phyloP scores from a whole-genome alignment of 1,140 invertebrate species.

The Anthonomus grandis region DNA sequence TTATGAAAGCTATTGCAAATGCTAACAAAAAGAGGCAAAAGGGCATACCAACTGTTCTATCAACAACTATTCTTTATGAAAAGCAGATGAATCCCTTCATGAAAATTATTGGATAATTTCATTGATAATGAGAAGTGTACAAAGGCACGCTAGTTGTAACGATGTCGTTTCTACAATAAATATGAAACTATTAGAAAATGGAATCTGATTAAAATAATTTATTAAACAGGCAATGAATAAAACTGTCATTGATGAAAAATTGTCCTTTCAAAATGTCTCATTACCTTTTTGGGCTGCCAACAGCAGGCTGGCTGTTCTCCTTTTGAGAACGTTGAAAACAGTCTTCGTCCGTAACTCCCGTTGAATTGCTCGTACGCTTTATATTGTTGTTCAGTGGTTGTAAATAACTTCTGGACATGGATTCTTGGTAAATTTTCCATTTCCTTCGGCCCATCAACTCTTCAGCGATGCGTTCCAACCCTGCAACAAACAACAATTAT shows the following conservation, averaged over 20 bases:
- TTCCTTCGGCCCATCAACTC: slow-evolving; percentile 92
- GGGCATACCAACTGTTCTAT: slow-evolving; percentile 78
- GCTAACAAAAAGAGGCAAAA: slow-evolving; percentile 60
- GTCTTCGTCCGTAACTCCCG: slow-evolving; percentile 39
- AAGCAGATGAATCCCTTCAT: slow-evolving; percentile 93
- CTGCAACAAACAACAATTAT: slow-evolving; percentile 51
- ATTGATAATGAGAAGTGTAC: slow-evolving; percentile 58
- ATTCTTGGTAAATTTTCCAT: slow-evolving; percentile 89
- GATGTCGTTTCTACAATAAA: slow-evolving; percentile 73
- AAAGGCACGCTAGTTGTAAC: slow-evolving; percentile 58
- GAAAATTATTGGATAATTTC: too few relatives aligned
- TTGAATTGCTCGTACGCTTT: slow-evolving; percentile 37
- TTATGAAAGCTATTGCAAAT: slow-evolving; percentile 72
- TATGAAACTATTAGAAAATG: too few relatives aligned
- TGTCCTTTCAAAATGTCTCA: not conserved
- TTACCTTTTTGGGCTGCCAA: slow-evolving; percentile 34
- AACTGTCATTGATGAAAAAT: too few relatives aligned
- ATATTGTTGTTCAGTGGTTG: slow-evolving; percentile 49
- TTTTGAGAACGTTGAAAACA: slow-evolving; percentile 32
- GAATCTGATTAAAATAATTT: too few relatives aligned
- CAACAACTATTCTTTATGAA: slow-evolving; percentile 90
- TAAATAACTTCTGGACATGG: slow-evolving; percentile 61
- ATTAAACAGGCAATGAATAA: too few relatives aligned
- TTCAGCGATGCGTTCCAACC: slow-evolving; percentile 92
- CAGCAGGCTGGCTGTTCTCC: slow-evolving; percentile 30